A percentile compares a stretch with the other conserved stretches of the same genome.
phyloP scores from a whole-genome alignment of 1,140 invertebrate genomes.

The Cryptotermes secundus region DNA sequence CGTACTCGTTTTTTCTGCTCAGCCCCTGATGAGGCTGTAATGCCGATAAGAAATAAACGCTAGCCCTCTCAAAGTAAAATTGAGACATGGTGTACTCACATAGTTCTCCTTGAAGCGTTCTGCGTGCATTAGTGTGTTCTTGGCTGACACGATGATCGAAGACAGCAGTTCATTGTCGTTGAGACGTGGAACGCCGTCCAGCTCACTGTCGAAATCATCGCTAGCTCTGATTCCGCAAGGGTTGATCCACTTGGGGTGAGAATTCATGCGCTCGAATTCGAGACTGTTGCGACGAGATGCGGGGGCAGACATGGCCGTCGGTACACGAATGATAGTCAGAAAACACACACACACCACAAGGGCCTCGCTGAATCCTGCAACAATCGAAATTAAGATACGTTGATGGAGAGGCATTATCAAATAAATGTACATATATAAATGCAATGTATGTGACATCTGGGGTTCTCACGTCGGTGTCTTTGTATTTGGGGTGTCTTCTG shows the following conservation, averaged over 20 bases:
- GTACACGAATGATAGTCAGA: conserved; percentile 36
- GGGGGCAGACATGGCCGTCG: conserved; percentile 35
- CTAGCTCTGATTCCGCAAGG: conserved; percentile 51
- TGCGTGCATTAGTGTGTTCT: conserved; percentile 50
- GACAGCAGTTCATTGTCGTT: conserved; percentile 44
- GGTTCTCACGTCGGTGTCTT: no score
- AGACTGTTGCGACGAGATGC: background rate
- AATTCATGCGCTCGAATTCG: background rate
- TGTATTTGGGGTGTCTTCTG: no score
- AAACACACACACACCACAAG: conserved; percentile 36
- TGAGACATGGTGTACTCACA: conserved; percentile 55
- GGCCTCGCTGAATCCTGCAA: conserved; percentile 35
- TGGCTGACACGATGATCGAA: conserved; percentile 51
- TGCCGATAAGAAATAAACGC: no score
- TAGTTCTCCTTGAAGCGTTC: conserved; percentile 51
- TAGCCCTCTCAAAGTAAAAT: no score
- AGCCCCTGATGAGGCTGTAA: no score
- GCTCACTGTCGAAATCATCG: conserved; percentile 42
- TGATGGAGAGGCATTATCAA: no score
- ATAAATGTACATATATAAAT: no score
- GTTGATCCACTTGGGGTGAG: conserved; percentile 52
- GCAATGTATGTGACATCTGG: no score
- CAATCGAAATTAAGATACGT: background rate
- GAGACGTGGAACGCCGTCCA: conserved; percentile 35
- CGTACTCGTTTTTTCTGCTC: no score